A percentile compares a stretch with the other conserved stretches of the same genome.
phyloP scores from a whole-genome alignment of 2,888 invertebrate species.

The Oxytorus armatus region DNA sequence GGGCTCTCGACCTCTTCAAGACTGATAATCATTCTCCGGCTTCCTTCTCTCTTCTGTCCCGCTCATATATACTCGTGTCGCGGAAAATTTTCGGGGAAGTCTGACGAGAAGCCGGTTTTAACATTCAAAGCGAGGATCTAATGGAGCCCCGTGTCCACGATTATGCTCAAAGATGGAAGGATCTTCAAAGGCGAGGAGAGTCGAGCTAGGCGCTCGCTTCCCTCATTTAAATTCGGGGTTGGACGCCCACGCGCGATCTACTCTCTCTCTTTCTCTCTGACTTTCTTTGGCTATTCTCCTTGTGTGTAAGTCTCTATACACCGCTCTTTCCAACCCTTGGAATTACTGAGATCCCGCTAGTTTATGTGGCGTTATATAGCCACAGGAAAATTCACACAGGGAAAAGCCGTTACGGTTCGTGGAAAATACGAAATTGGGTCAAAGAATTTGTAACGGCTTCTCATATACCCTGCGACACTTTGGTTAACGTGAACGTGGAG shows the following conservation, averaged over 20 bases:
- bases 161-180: slow-evolving; percentile 74
- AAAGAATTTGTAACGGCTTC: slow-evolving; percentile 68
- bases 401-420: background rate
- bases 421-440: slow-evolving; percentile 73
- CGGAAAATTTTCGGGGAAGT: slow-evolving; percentile 71
- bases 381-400: background rate
- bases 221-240: slow-evolving; percentile 79
- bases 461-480: slow-evolving; percentile 33
- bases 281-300: slow-evolving; percentile 39
- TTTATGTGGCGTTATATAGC: slow-evolving; percentile 15
- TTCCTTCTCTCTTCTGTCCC: slow-evolving; percentile 38
- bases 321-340: slow-evolving; percentile 11
- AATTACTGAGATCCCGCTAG: slow-evolving; percentile 24
- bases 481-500: background rate
- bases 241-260: slow-evolving; percentile 57
- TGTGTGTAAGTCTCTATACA: background rate
- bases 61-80: slow-evolving; percentile 47
- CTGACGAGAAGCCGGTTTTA: slow-evolving; percentile 70
- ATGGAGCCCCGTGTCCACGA: slow-evolving; percentile 70
- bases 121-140: slow-evolving; percentile 68
- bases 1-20: slow-evolving; percentile 33
- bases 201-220: slow-evolving; percentile 61
- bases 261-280: slow-evolving; percentile 9
- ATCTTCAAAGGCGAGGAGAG: slow-evolving; percentile 75
- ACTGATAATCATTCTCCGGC: slow-evolving; percentile 56